Evolutionary conservation across 1,140 invertebrate genomes (phyloP).

Genomic region (Lordiphosa collinella): DNA sequence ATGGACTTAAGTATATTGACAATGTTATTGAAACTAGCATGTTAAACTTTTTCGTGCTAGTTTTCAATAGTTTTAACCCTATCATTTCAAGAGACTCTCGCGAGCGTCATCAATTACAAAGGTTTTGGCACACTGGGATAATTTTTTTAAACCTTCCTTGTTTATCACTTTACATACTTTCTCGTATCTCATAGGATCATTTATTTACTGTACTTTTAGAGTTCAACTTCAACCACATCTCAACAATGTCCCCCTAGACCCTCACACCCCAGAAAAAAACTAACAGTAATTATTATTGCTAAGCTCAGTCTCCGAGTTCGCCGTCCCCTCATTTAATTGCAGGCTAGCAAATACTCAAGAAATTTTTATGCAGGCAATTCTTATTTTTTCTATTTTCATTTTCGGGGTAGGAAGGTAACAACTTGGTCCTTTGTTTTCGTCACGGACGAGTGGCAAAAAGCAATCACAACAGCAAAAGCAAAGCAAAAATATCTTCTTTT

Average conservation of each 20-base stretch:
- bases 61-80: too few species aligned
- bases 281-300: conserved; percentile 44
- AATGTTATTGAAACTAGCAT: too few species aligned
- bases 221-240: conserved; percentile 21
- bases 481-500: conserved; percentile 51
- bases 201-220: too few species aligned
- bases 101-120: too few species aligned
- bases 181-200: too few species aligned
- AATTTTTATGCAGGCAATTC: conserved; percentile 59
- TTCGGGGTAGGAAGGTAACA: conserved; percentile 6
- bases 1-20: too few species aligned
- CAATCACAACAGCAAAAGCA: conserved; percentile 43
- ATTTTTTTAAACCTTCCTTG: too few species aligned
- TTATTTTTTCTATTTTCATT: conserved; percentile 22
- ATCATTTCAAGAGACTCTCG: too few species aligned
- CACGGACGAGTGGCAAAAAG: conserved; percentile 71
- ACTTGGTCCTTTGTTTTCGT: conserved; percentile 61
- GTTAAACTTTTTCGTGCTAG: too few species aligned
- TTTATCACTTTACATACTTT: too few species aligned
- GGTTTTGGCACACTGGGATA: too few species aligned
- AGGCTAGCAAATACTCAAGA: conserved; percentile 56
- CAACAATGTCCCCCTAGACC: conserved; percentile 31
- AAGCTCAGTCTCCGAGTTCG: conserved; percentile 17
- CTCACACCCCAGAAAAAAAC: conserved; percentile 2
- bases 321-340: conserved; percentile 53